Base-by-base conservation (phyloP, 2,797 vertebrate species). In the Centroberyx gerrardi region DNA sequence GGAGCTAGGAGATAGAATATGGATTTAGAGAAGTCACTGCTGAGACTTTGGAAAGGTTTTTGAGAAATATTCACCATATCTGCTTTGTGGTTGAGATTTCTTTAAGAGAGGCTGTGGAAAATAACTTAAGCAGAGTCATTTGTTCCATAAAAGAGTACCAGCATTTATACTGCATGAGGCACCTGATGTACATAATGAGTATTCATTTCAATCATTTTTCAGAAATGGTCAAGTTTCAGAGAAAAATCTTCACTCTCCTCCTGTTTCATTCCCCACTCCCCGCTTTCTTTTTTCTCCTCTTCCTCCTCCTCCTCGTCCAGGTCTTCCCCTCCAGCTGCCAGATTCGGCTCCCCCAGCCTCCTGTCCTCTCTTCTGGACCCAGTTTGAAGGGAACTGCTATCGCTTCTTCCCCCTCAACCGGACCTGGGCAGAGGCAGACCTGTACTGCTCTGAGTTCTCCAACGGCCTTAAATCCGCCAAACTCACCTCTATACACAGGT, bases 401-500 rank as follows among this genome's bases (percentile, higher is more conserved):
- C 87, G 95, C 4, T 95, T 96, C 84, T 96, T 96, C 74, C 96
- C 95, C 8, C 65, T 95, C 87, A 96, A 93, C 76, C 95, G 95
- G 76, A 96, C 95, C 8, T 96, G 96, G 95, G 94, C 95, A 0
- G 93, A 96, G 68, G 94, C 95, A 0, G 95, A 95, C 64, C 88
- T 96, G 42, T 95, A 95, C 28, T 96, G 95, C 0, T 93, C 95
- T 0, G 94, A 96, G 82, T 96, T 97, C 88, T 96, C 96, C 72
- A 93, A 95, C 0, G 92, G 95, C 73, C 90, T 94, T 82, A 92
- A 93, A 13, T 96, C 95, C 0, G 93, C 95, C 80, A 96, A 96
- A 78, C 91, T 96, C 85, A 92, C 94, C 51, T 96, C 96, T 68
- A 90, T 96, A 73, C 95, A 95, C 93, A 96, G 95, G 95, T 96